Conservation (phyloP, 2,113 vertebrate genomes). For the Thomomys bottae region DNA sequence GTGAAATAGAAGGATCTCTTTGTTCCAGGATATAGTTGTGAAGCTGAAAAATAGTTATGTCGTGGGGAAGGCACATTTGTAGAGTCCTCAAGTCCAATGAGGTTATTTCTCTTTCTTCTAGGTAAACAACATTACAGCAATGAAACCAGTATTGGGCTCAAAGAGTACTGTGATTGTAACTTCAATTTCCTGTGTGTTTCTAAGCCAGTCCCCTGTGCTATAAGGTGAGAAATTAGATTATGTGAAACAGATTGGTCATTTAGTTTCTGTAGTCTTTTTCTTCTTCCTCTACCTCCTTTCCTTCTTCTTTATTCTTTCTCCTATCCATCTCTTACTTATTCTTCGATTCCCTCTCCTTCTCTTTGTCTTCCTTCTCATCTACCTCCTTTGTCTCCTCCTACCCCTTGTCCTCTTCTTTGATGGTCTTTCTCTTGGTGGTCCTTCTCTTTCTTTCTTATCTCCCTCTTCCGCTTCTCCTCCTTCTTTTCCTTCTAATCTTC, state of each 20-base stretch:
- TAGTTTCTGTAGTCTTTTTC: not conserved
- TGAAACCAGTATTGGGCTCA: not conserved
- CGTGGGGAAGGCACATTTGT: rapidly evolving
- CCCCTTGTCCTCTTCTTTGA: too few relatives aligned
- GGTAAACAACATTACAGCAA: not conserved
- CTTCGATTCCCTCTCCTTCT: not conserved
- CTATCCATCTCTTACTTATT: too few relatives aligned
- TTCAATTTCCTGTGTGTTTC: too few relatives aligned
- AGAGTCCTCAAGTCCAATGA: not conserved
- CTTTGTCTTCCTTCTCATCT: not conserved
- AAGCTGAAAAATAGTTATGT: not conserved
- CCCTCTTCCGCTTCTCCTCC: not conserved
- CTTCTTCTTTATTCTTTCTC: too few relatives aligned
- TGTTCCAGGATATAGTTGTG: not conserved
- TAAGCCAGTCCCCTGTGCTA: too few relatives aligned
- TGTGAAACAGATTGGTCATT: not conserved
- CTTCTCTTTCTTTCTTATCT: not conserved
- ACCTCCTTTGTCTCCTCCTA: too few relatives aligned
- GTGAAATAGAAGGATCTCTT: not conserved
- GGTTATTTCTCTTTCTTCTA: not conserved
- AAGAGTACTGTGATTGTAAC: not conserved
- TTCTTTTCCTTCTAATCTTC: too few relatives aligned
- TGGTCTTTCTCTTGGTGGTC: too few relatives aligned
- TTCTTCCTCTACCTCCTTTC: too few relatives aligned
- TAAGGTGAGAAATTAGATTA: not conserved